phyloP scores from a whole-genome alignment of 1,140 invertebrate genomes.

The Brachionus manjavacas region DNA sequence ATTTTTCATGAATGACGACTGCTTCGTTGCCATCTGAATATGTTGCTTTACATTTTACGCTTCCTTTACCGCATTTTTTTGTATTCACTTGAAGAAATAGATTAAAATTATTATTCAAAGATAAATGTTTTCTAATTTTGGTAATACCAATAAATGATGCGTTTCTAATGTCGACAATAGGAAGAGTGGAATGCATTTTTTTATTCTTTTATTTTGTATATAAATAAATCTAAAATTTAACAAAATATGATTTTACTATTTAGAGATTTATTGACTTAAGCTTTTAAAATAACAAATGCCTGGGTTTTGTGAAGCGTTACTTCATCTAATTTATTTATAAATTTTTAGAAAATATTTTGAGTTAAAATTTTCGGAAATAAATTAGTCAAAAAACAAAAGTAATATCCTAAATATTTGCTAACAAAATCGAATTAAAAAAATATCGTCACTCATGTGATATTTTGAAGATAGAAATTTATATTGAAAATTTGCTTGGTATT shows the following conservation, averaged over 20 bases:
- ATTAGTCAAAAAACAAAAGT: background rate
- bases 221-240: background rate
- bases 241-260: background rate
- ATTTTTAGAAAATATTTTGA: background rate
- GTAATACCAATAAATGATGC: conserved; percentile 30
- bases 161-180: conserved; percentile 8
- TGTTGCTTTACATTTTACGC: conserved; percentile 14
- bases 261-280: background rate
- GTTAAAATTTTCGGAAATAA: background rate
- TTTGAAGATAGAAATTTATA: background rate
- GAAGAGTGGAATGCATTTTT: background rate
- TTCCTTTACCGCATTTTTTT: conserved; percentile 21
- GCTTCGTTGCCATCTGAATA: conserved; percentile 15
- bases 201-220: background rate
- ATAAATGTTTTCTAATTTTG: background rate
- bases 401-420: background rate
- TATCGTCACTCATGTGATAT: background rate
- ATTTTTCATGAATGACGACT: background rate
- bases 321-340: background rate
- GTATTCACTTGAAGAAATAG: background rate
- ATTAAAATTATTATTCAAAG: background rate
- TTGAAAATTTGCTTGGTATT: background rate
- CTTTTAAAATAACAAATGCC: background rate
- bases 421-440: background rate
- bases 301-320: background rate